phyloP scores from a whole-genome alignment of 2,888 invertebrate genomes.

The Tenodera sinensis region DNA sequence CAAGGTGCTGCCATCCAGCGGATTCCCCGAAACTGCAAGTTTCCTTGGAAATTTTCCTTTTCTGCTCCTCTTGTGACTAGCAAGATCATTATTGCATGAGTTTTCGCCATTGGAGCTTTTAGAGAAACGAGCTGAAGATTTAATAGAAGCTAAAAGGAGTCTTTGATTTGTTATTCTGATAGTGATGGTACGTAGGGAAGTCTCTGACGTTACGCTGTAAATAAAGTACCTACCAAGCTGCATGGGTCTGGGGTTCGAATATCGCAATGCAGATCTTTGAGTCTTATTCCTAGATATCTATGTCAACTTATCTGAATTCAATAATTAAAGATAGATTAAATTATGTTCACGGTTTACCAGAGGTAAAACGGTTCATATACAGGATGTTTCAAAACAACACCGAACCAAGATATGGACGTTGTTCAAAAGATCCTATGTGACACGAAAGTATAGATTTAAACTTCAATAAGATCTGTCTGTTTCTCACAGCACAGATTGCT shows the following conservation, averaged over 20 bases:
- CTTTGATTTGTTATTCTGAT: constrained; percentile 3
- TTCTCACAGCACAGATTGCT: too few relatives aligned
- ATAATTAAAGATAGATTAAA: too few relatives aligned
- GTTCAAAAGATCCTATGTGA: too few relatives aligned
- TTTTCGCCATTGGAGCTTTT: constrained; percentile 2
- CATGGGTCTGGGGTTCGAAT: background rate
- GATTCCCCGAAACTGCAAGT: background rate
- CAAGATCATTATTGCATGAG: constrained; percentile 4
- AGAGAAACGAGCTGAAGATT: constrained; percentile 2
- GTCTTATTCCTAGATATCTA: too few relatives aligned
- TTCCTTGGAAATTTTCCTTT: background rate
- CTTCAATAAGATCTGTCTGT: too few relatives aligned
- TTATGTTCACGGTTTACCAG: too few relatives aligned
- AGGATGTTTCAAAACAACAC: too few relatives aligned
- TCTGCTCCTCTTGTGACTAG: constrained; percentile 3
- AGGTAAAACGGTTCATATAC: too few relatives aligned
- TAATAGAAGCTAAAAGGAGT: background rate
- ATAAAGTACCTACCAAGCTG: background rate
- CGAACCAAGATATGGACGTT: too few relatives aligned
- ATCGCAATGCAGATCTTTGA: too few relatives aligned
- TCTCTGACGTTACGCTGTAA: background rate
- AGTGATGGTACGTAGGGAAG: background rate
- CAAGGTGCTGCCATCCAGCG: background rate
- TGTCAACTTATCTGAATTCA: too few relatives aligned
- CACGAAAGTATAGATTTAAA: too few relatives aligned